These are phyloP conservation scores for Microcaecilia unicolor DNA, from an alignment of 2,797 vertebrate species.

Conservation along the genomic window DNA sequence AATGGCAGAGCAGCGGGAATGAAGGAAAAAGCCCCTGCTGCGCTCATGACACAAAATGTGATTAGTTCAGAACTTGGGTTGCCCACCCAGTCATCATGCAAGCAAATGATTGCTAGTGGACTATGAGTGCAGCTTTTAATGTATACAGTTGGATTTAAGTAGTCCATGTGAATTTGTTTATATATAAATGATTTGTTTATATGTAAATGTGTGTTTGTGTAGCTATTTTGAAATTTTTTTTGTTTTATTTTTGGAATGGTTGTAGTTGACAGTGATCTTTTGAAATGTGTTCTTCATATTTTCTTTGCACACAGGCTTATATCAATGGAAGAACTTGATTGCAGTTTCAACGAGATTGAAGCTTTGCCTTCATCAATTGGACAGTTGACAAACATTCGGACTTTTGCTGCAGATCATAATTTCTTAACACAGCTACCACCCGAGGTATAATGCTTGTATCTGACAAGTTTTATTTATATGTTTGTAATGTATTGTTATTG, in stretches of 20 bases:
- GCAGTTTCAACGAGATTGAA: conserved; percentile 96
- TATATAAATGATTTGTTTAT: too few relatives aligned
- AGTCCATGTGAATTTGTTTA: too few relatives aligned
- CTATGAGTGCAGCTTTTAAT: too few relatives aligned
- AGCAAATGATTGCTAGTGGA: too few relatives aligned
- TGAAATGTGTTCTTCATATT: background rate
- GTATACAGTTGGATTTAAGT: too few relatives aligned
- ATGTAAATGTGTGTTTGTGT: too few relatives aligned
- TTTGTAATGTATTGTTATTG: background rate
- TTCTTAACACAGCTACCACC: conserved; percentile 81
- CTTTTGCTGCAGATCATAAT: conserved; percentile 95
- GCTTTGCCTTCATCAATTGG: conserved; percentile 80
- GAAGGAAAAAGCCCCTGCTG: too few relatives aligned
- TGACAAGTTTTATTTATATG: background rate
- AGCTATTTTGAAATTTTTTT: background rate
- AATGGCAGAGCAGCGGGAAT: too few relatives aligned
- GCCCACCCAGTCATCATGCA: too few relatives aligned
- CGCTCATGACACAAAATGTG: too few relatives aligned
- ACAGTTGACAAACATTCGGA: conserved; percentile 77
- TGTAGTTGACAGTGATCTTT: too few relatives aligned
- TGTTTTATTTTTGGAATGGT: background rate
- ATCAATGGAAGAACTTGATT: conserved; percentile 86
- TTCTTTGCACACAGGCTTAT: conserved; percentile 58
- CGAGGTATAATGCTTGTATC: conserved; percentile 70
- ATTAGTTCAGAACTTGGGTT: too few relatives aligned